Percentiles rank a stretch among this genome's conserved stretches.
Conservation (phyloP, 1,140 invertebrate genomes). For the Neodiprion fabricii region DNA sequence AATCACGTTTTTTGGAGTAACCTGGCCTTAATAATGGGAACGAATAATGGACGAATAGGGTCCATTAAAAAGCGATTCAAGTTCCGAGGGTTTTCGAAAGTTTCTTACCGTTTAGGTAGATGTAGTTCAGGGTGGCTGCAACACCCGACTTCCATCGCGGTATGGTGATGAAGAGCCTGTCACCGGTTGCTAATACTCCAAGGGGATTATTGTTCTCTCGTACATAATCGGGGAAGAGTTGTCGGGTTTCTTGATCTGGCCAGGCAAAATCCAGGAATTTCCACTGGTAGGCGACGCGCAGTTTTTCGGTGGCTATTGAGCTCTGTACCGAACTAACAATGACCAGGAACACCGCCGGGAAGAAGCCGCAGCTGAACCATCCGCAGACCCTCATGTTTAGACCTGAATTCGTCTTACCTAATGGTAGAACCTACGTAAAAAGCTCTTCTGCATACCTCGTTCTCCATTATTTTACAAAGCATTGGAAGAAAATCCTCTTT, state of each 20-base stretch:
- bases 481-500: no score
- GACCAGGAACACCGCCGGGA: background rate
- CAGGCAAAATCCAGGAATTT: constrained; percentile 74
- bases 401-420: background rate
- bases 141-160: constrained; percentile 79
- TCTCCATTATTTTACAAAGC: no score
- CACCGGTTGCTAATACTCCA: constrained; percentile 74
- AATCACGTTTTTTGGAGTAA: no score
- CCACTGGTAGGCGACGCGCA: constrained; percentile 71
- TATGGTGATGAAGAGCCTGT: constrained; percentile 80
- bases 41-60: no score
- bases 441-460: no score
- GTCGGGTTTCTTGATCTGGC: constrained; percentile 67
- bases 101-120: constrained; percentile 63
- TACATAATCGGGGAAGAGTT: constrained; percentile 70
- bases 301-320: constrained; percentile 62
- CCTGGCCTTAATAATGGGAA: background rate
- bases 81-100: background rate
- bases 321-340: background rate
- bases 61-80: no score
- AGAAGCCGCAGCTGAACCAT: background rate
- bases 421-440: no score
- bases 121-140: constrained; percentile 72
- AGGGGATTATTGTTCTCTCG: constrained; percentile 76
- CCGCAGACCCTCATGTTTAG: background rate